Percentiles rank a stretch among this genome's conserved stretches.
These are phyloP conservation scores for Asbolus verrucosus DNA, from an alignment of 1,140 invertebrate genomes.

Conservation along the genomic window DNA sequence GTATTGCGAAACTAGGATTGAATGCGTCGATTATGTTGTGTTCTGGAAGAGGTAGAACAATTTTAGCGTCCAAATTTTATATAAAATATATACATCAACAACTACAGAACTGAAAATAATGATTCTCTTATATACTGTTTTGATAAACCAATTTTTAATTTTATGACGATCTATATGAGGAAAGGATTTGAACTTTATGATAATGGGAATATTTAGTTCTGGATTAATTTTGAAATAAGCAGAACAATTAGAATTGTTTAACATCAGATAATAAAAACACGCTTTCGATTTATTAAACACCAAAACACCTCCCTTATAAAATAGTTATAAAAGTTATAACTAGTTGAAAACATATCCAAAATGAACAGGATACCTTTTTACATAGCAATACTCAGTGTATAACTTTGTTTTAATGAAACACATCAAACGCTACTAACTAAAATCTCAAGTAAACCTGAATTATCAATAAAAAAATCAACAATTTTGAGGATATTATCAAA, in stretches of 20 bases:
- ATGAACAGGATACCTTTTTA: no score
- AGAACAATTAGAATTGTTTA: no score
- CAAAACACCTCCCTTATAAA: no score
- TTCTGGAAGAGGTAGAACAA: slow-evolving; percentile 17
- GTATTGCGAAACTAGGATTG: slow-evolving; percentile 18
- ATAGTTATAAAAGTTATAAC: no score
- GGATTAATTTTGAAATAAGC: slow-evolving; percentile 50
- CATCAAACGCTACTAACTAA: no score
- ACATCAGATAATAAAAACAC: no score
- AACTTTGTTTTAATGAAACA: no score
- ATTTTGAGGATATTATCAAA: no score
- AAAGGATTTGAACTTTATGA: slow-evolving; percentile 54
- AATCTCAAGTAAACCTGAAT: no score
- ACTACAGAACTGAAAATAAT: slow-evolving; percentile 37
- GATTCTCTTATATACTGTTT: slow-evolving; percentile 50
- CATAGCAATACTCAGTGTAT: no score
- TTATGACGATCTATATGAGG: slow-evolving; percentile 47
- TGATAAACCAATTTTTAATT: slow-evolving; percentile 41
- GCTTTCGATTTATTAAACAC: background rate
- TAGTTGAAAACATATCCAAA: no score
- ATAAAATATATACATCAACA: slow-evolving; percentile 46
- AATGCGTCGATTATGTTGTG: slow-evolving; percentile 45
- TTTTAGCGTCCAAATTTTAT: slow-evolving; percentile 41
- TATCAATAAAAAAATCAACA: no score
- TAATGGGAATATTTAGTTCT: slow-evolving; percentile 29